These are phyloP conservation scores for Rhamnusium bicolor DNA, from an alignment of 2,888 invertebrate species.

Conservation along the genomic window DNA sequence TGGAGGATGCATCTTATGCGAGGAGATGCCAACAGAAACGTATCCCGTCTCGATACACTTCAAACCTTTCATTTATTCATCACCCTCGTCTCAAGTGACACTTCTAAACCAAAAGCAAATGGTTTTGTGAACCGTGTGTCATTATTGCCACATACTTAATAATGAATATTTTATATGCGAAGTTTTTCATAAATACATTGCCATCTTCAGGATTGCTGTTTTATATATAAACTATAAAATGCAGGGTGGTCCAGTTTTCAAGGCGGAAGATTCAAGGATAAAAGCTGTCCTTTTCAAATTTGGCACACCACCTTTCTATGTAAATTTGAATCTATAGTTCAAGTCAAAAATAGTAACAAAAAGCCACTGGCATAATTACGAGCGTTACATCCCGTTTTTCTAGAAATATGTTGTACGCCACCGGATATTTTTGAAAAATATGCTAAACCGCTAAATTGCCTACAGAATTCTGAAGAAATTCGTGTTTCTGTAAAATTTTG, in stretches of 20 bases:
- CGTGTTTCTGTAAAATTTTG: no score
- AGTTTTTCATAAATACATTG: neutral
- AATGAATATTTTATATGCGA: constrained; percentile 44
- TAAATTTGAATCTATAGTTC: no score
- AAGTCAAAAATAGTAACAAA: no score
- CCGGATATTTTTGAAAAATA: no score
- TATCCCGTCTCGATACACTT: constrained; percentile 26
- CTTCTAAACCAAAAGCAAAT: constrained; percentile 41
- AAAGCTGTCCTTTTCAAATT: neutral
- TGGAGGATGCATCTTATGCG: constrained; percentile 13
- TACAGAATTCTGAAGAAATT: no score
- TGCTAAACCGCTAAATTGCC: no score
- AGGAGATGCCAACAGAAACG: constrained; percentile 7
- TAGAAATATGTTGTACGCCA: no score
- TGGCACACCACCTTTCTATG: neutral
- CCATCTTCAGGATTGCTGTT: neutral
- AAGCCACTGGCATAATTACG: no score
- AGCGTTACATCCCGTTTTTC: no score
- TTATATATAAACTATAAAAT: no score
- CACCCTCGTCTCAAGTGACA: constrained; percentile 48
- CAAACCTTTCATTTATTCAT: constrained; percentile 51
- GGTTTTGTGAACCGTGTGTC: constrained; percentile 44
- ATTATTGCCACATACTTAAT: constrained; percentile 44
- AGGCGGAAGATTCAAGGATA: no score
- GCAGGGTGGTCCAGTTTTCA: no score